Base-by-base conservation (phyloP, 2,888 invertebrate genomes). In the Erynnis tages region DNA sequence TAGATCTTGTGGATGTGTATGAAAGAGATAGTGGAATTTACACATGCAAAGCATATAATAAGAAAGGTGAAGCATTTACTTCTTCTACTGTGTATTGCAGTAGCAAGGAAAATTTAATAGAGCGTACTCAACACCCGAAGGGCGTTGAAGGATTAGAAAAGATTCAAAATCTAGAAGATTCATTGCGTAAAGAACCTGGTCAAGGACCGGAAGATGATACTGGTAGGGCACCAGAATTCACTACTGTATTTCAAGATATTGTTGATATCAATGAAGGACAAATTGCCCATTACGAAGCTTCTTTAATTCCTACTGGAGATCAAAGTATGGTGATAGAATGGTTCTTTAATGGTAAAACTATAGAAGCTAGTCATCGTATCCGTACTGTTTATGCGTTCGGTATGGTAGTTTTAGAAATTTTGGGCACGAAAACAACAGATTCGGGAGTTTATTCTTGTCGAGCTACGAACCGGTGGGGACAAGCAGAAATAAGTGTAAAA, bases 271-370 rank as follows among this genome's bases (percentile, higher is more conserved):
- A 94, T 30, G 99, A 99, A 87, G 98, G 98, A 53, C 97, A 99
- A 82, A 95, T 98, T 63, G 98, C 98, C 61, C 98, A 99, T 81
- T 98, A 98, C 80, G 99, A 99, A 89, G 98, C 98, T 27, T 97
- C 96, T 41, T 91, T 99, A 4, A 95, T 97, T 44, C 99, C 99
- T 7, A 94, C 96, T 40, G 97, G 97, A 7, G 97, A 97, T 71
- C 96, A 97, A 79, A 95, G 95, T 16, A 97, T 98, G 97, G 93
- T 94, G 17, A 96, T 98, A 47, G 97, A 98, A 89, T 98, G 97
- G 97, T 97, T 97, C 92, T 97, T 96, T 76, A 97, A 99, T 78
- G 97, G 96, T 21, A 94, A 97, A 77, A 90, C 95, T 1, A 91
- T 97, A 56, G 95, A 95, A 76, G 96, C 96, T 32, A 96, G 96